A percentile compares a stretch with the other conserved stretches of the same genome.
phyloP scores from a whole-genome alignment of 37 sponge, comb jelly and placozoan genomes.

The Cliona cf. orientalis region DNA sequence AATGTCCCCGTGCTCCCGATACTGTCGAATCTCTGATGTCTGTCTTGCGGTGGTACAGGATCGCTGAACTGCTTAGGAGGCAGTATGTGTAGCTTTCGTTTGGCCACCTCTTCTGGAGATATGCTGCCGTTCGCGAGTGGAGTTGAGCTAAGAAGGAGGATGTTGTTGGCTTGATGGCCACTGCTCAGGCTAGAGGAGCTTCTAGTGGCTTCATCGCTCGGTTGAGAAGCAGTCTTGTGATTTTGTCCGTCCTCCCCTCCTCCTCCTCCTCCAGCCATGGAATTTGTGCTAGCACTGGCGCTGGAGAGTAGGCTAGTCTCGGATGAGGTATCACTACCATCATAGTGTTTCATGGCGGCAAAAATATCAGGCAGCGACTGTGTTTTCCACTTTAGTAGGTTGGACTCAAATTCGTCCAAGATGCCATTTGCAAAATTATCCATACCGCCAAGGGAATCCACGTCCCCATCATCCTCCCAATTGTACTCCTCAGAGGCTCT shows the following conservation, averaged over 20 bases:
- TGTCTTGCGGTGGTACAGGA: neutral
- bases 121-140: neutral
- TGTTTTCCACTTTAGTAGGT: slow-evolving; percentile 17
- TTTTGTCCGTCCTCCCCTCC: too few relatives aligned
- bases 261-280: too few relatives aligned
- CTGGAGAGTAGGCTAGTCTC: slow-evolving; percentile 35
- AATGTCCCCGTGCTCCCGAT: neutral
- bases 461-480: neutral
- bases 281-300: slow-evolving; percentile 30
- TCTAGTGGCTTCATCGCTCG: neutral
- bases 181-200: neutral
- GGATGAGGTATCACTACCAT: neutral
- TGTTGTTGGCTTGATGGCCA: neutral
- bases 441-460: slow-evolving; percentile 7
- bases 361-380: slow-evolving; percentile 58
- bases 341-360: neutral
- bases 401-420: slow-evolving; percentile 41
- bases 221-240: neutral
- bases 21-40: neutral
- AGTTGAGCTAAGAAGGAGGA: neutral
- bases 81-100: neutral
- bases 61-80: neutral
- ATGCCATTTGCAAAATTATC: slow-evolving; percentile 55
- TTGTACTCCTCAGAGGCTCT: neutral
- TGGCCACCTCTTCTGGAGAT: neutral